Evolutionary conservation across 2,888 invertebrate genomes (phyloP).

Genomic region (Napeogenes sylphis): DNA sequence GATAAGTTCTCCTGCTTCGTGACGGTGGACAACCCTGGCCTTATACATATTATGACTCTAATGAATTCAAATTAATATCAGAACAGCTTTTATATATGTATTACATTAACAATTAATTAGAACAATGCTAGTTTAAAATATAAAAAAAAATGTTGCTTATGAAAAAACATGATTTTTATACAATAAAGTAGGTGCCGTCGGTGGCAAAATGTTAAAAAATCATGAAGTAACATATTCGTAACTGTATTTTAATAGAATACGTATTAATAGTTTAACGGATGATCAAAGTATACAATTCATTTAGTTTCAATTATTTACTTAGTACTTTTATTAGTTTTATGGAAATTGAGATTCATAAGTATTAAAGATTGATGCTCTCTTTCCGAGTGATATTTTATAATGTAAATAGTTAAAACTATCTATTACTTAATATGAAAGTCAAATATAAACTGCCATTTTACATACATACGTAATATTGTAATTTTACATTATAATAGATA

Average conservation of each 20-base stretch:
- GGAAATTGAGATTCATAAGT: constrained; percentile 16
- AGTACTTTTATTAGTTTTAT: constrained; percentile 15
- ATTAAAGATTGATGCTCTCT: constrained; percentile 20
- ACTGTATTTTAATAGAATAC: constrained; percentile 16
- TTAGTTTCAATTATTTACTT: constrained; percentile 12
- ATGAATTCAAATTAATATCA: constrained; percentile 37
- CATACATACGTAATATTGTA: constrained; percentile 8
- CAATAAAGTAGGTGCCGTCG: too few species aligned
- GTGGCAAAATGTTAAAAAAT: background rate
- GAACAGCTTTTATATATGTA: too few species aligned
- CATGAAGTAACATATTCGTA: background rate
- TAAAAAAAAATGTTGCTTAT: too few species aligned
- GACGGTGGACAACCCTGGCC: constrained; percentile 79
- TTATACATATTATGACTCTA: constrained; percentile 78
- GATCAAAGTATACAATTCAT: constrained; percentile 6
- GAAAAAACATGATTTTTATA: too few species aligned
- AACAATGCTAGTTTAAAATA: too few species aligned
- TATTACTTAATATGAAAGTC: constrained; percentile 8
- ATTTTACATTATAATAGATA: constrained; percentile 5
- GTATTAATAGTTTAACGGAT: background rate
- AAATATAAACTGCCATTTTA: constrained; percentile 24
- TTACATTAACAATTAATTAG: too few species aligned
- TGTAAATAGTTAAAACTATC: constrained; percentile 10
- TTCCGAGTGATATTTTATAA: constrained; percentile 15
- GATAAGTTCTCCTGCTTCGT: constrained; percentile 78